Percentiles rank a stretch among this genome's conserved stretches.
Evolutionary conservation across 37 sponge, comb jelly and placozoan genomes (phyloP).

Genomic region (Mnemiopsis leidyi): DNA sequence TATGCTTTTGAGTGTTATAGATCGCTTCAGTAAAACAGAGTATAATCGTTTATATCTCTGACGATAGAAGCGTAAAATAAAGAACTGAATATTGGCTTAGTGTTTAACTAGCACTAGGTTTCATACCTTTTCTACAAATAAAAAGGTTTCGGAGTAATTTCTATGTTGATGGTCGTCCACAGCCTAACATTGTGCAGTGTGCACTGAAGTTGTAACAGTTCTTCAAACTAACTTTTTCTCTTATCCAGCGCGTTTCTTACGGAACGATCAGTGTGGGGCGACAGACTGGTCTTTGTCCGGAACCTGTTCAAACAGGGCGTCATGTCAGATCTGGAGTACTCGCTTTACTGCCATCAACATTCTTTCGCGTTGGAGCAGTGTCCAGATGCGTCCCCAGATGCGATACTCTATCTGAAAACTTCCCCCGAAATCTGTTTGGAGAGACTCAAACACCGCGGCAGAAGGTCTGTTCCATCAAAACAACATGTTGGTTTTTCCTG

Average conservation of each 20-base stretch:
- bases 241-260: slow-evolving; percentile 9
- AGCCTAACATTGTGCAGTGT: background rate
- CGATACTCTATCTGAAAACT: slow-evolving; percentile 50
- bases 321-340: slow-evolving; percentile 51
- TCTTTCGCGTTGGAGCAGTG: slow-evolving; percentile 57
- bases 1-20: background rate
- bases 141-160: too few relatives aligned
- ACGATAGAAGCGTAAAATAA: slow-evolving; percentile 20
- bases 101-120: slow-evolving; percentile 33
- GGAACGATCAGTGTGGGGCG: slow-evolving; percentile 44
- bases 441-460: slow-evolving; percentile 31
- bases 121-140: slow-evolving; percentile 64
- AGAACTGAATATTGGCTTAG: slow-evolving; percentile 56
- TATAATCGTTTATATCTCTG: background rate
- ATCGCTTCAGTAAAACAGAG: slow-evolving; percentile 17
- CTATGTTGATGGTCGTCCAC: too few relatives aligned
- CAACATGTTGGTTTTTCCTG: too few relatives aligned
- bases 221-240: background rate
- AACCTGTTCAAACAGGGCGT: slow-evolving; percentile 61
- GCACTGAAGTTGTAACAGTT: background rate
- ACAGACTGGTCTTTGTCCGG: slow-evolving; percentile 45
- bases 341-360: slow-evolving; percentile 39
- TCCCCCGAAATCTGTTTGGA: slow-evolving; percentile 56
- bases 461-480: too few relatives aligned
- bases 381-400: slow-evolving; percentile 17